Conservation (phyloP, 2,888 invertebrate species). For the Eupeodes latifasciatus region DNA sequence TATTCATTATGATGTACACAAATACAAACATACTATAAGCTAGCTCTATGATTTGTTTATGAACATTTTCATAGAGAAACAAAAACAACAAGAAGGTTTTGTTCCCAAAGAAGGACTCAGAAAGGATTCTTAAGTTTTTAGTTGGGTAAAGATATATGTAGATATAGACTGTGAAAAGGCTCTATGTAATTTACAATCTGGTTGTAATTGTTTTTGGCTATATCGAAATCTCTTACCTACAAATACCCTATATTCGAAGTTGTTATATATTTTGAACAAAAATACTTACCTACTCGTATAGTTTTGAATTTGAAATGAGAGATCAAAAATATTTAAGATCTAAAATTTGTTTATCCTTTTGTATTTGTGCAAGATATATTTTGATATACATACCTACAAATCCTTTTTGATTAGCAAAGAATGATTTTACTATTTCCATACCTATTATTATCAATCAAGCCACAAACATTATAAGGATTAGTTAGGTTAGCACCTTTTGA, state of each 20-base stretch:
- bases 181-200: conserved; percentile 21
- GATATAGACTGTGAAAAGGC: conserved; percentile 10
- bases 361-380: background rate
- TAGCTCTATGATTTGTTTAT: conserved; percentile 29
- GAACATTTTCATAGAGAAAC: conserved; percentile 15
- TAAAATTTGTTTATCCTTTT: background rate
- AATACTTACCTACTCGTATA: background rate
- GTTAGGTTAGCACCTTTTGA: background rate
- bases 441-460: background rate
- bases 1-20: background rate
- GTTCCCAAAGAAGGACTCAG: background rate
- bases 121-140: background rate
- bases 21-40: background rate
- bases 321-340: conserved; percentile 1
- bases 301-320: conserved; percentile 16
- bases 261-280: background rate
- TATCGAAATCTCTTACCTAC: background rate
- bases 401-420: conserved; percentile 14
- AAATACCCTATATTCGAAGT: background rate
- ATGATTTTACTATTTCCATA: background rate
- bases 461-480: background rate
- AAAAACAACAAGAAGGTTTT: background rate
- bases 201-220: conserved; percentile 17
- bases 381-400: background rate
- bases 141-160: too few species aligned